These are phyloP conservation scores for Yasuhikotakia modesta DNA, from an alignment of 2,797 vertebrate genomes.

Conservation along the genomic window DNA sequence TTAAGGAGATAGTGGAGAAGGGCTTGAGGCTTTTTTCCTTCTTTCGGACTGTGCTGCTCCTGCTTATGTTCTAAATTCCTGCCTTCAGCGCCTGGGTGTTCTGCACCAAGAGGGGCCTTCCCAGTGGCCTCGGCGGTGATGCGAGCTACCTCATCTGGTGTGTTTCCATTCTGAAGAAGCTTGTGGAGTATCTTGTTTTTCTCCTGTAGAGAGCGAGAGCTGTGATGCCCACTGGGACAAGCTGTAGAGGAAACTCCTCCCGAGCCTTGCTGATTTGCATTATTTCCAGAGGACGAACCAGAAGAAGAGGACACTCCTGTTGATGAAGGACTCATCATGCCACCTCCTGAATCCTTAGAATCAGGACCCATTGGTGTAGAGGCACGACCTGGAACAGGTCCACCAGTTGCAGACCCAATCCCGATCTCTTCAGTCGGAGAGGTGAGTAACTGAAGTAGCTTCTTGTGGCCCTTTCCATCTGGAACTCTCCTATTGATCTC, in stretches of 20 bases:
- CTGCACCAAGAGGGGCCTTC: slow-evolving; percentile 79
- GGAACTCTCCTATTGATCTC: slow-evolving; percentile 80
- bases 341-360: slow-evolving; percentile 81
- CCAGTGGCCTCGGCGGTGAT: slow-evolving; percentile 97
- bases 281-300: slow-evolving; percentile 60
- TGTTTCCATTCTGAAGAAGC: slow-evolving; percentile 95
- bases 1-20: slow-evolving; percentile 94
- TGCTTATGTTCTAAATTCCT: slow-evolving; percentile 80
- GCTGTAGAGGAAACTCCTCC: slow-evolving; percentile 81
- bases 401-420: slow-evolving; percentile 62
- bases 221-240: slow-evolving; percentile 67
- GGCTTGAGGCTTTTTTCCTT: slow-evolving; percentile 88
- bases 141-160: slow-evolving; percentile 95
- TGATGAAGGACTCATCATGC: slow-evolving; percentile 89
- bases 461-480: slow-evolving; percentile 91
- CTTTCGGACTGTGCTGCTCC: slow-evolving; percentile 95
- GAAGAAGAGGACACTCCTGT: slow-evolving; percentile 89
- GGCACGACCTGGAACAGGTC: slow-evolving; percentile 67
- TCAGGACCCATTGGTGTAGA: slow-evolving; percentile 81
- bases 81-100: slow-evolving; percentile 66
- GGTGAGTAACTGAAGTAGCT: slow-evolving; percentile 93
- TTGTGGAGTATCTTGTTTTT: slow-evolving; percentile 99
- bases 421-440: slow-evolving; percentile 90
- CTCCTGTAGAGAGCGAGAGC: slow-evolving; percentile 86
- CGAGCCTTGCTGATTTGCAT: slow-evolving; percentile 61